These are phyloP conservation scores for Eriocheir sinensis DNA, from an alignment of 1,140 invertebrate genomes.

Conservation along the genomic window DNA sequence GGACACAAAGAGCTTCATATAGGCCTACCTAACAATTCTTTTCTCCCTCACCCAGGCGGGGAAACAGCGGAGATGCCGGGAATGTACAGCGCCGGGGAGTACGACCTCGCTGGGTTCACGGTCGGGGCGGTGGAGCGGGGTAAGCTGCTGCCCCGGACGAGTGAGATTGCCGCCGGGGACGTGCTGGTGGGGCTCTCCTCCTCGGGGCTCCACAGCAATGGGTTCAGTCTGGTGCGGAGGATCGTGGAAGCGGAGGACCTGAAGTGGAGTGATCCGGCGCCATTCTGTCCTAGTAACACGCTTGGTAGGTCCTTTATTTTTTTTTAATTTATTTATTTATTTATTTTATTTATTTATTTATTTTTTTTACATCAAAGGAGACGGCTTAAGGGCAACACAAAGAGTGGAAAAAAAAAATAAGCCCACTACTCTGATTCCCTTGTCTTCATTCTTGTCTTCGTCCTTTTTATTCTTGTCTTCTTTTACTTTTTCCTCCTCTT, in stretches of 20 bases:
- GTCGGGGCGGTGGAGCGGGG: constrained; percentile 93
- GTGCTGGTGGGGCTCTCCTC: constrained; percentile 93
- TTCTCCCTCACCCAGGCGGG: constrained; percentile 86
- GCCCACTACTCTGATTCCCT: too few species aligned
- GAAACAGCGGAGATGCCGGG: constrained; percentile 99
- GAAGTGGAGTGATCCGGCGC: constrained; percentile 87
- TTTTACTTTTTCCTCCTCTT: too few species aligned
- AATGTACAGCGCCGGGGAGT: constrained; percentile 93
- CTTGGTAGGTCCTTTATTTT: constrained; percentile 81
- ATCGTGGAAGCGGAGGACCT: constrained; percentile 87
- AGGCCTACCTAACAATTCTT: background rate
- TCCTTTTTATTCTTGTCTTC: too few species aligned
- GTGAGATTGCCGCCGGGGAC: constrained; percentile 89
- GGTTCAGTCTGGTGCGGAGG: constrained; percentile 96
- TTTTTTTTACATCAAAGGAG: too few species aligned
- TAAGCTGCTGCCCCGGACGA: constrained; percentile 88
- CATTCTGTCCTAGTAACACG: constrained; percentile 87
- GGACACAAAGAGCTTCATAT: background rate
- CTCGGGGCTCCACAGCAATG: constrained; percentile 96
- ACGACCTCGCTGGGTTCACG: constrained; percentile 97
- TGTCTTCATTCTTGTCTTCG: too few species aligned
- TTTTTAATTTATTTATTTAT: background rate
- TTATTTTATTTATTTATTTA: background rate
- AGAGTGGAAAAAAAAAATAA: too few species aligned
- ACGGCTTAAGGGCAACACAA: too few species aligned